Percentiles rank a stretch among this genome's conserved stretches.
phyloP scores from a whole-genome alignment of 2,113 vertebrate species.

The Odontophorus gujanensis region DNA sequence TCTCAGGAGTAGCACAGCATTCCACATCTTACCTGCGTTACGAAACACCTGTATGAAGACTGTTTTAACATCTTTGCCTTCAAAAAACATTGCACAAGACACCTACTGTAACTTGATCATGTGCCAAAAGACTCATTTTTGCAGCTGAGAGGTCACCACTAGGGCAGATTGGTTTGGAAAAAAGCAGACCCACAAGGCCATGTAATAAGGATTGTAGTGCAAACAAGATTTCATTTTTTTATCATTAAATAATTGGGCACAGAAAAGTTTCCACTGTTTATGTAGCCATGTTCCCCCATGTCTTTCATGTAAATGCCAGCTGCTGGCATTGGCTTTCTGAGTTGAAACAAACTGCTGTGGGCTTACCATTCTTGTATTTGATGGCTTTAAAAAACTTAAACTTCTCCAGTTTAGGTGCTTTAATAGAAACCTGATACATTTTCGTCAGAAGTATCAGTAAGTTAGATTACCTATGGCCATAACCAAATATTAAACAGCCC shows the following conservation, averaged over 20 bases:
- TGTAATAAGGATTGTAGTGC: constrained; percentile 62
- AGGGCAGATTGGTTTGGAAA: constrained; percentile 34
- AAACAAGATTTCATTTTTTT: constrained; percentile 22
- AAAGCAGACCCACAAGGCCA: constrained; percentile 51
- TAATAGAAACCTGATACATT: neutral
- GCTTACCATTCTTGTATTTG: constrained; percentile 41
- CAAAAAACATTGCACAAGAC: constrained; percentile 61
- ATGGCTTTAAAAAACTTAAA: constrained; percentile 32
- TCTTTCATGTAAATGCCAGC: constrained; percentile 29
- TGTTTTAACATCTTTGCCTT: constrained; percentile 66
- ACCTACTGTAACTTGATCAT: constrained; percentile 41
- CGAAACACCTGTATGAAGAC: constrained; percentile 4
- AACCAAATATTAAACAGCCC: neutral
- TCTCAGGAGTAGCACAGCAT: constrained; percentile 59
- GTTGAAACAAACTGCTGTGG: constrained; percentile 33
- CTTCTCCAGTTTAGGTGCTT: neutral
- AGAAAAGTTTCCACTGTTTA: constrained; percentile 34
- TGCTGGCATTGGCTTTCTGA: constrained; percentile 18
- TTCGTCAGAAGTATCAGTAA: constrained; percentile 20
- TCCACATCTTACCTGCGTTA: constrained; percentile 19
- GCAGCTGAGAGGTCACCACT: constrained; percentile 58
- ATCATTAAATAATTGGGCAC: constrained; percentile 22
- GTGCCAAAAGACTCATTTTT: constrained; percentile 75
- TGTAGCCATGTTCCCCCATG: constrained; percentile 29
- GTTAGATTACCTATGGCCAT: neutral